Base-by-base conservation (phyloP, 1,140 invertebrate genomes). In the Eufriesea mexicana region DNA sequence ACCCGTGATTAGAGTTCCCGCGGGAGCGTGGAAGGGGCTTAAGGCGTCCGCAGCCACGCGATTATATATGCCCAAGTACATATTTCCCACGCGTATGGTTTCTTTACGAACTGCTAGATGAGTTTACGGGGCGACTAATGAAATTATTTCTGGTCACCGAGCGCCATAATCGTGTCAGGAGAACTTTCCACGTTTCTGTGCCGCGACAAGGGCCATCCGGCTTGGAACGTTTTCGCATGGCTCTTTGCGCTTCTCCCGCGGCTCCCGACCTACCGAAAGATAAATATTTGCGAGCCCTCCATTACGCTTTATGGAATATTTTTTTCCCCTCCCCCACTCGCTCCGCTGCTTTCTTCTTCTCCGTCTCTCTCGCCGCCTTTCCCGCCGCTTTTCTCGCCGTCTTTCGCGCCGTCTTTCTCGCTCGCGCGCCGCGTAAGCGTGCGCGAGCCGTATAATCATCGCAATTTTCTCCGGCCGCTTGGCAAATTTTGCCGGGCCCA, bases 81-180 rank as follows among this genome's bases (percentile, higher is more conserved):
- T 83, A 79, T 76, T 79, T 86, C 73, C 76, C 62, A 47, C 75
- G 81, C 75, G 81, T 78, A 62, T 74, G 72, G 59, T 84, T 87
- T 86, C 84, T 87, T 87, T 84, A 72, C 66, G 76, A 87, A 86
- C 85, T 79, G 66, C 57, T 83, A 75, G 79, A 88, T 83, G 74
- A 87, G 86, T 79, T 88, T 85, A 82, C 83, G 78, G 78, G 82
- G 83, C 68, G 83, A 42, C 59, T 87, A 88, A 88, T 87, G 78
- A 85, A 84, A 88, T 88, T 88, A 88, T 84, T 88, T 88, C 83
- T 88, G 86, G 86, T 88, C 86, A 87, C 77, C 59, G 86, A 85
- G 86, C 75, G 84, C 70, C 80, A 71, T 79, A 88, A 78, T 83
- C 83, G 80, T 74, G 79, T 83, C 79, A 70, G 62, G 83, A 67